These are phyloP conservation scores for Belonocnema kinseyi DNA, from an alignment of 1,140 invertebrate species.

Conservation along the genomic window DNA sequence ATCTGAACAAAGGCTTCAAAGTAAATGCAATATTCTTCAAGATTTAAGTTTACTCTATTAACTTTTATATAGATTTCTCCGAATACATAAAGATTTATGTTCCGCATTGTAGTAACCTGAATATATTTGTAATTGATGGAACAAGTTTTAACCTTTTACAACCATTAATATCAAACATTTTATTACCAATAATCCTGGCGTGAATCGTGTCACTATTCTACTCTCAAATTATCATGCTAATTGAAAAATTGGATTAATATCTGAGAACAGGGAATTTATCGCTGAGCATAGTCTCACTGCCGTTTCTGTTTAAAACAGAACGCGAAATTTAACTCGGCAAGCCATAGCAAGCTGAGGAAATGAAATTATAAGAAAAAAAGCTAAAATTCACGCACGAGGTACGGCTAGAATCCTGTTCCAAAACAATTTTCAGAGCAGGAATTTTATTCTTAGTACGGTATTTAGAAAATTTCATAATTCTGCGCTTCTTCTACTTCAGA, in stretches of 20 bases:
- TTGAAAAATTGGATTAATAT: slow-evolving; percentile 26
- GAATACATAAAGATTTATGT: neutral
- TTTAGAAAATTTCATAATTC: no score
- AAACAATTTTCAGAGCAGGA: no score
- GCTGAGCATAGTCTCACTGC: slow-evolving; percentile 13
- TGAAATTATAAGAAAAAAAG: no score
- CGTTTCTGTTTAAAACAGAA: slow-evolving; percentile 15
- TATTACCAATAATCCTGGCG: neutral
- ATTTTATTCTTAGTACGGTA: no score
- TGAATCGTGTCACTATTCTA: neutral
- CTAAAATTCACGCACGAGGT: no score
- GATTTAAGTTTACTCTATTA: no score
- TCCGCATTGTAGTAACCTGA: neutral
- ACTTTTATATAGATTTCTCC: no score
- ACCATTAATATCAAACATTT: neutral
- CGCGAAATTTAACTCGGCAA: neutral
- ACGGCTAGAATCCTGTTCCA: no score
- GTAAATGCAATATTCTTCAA: no score
- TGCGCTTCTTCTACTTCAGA: no score
- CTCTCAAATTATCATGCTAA: slow-evolving; percentile 14
- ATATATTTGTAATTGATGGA: neutral
- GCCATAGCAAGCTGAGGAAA: no score
- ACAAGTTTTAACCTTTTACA: neutral
- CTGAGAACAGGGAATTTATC: slow-evolving; percentile 13
- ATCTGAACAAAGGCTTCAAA: no score